Conservation (phyloP, 2,888 invertebrate genomes). For the Chalcosyrphus nemorum region DNA sequence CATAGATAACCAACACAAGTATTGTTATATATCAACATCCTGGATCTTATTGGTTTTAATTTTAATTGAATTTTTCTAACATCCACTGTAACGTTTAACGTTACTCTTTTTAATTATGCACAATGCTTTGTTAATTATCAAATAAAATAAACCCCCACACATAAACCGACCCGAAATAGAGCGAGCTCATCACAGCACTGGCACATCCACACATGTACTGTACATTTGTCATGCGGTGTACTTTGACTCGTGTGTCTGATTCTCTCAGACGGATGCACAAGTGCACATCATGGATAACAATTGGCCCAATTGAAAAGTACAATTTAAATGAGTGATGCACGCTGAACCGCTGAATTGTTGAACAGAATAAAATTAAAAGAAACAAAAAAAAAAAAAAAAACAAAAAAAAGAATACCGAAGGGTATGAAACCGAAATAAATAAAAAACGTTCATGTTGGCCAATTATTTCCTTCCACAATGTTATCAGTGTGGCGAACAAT, state of each 20-base stretch:
- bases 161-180: conserved; percentile 12
- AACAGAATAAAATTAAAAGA: conserved; percentile 47
- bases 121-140: conserved; percentile 64
- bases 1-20: no score
- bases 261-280: conserved; percentile 59
- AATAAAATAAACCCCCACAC: conserved; percentile 55
- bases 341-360: conserved; percentile 50
- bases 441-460: conserved; percentile 49
- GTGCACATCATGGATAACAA: conserved; percentile 62
- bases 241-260: conserved; percentile 23
- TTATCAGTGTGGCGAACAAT: conserved; percentile 68
- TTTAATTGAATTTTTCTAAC: conserved; percentile 12
- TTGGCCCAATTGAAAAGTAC: conserved; percentile 66
- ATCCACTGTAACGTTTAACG: conserved; percentile 17
- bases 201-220: conserved; percentile 36
- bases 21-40: no score
- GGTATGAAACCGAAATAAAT: conserved; percentile 44
- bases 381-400: conserved; percentile 17
- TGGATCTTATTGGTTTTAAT: not conserved
- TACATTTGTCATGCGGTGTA: not conserved
- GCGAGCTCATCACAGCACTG: conserved; percentile 38
- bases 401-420: conserved; percentile 22
- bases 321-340: conserved; percentile 65
- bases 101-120: conserved; percentile 54
- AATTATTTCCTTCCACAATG: conserved; percentile 70